A percentile compares a stretch with the other conserved stretches of the same genome.
These are phyloP conservation scores for Oncorhynchus mykiss DNA, from an alignment of 2,113 vertebrate species.

Conservation along the genomic window DNA sequence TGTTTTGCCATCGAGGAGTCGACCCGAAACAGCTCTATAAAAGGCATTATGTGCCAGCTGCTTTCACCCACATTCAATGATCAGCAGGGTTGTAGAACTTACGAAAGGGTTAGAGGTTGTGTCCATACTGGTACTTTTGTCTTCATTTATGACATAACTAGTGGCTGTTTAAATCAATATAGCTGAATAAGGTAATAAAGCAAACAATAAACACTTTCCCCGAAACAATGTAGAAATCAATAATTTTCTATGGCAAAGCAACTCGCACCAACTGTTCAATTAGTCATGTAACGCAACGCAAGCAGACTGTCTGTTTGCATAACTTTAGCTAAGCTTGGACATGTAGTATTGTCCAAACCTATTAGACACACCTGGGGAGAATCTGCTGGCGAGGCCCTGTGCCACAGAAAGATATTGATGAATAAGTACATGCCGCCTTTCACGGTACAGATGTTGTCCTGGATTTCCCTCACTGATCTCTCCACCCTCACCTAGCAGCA, in stretches of 20 bases:
- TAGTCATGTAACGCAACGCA: constrained; percentile 23
- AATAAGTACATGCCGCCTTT: constrained; percentile 37
- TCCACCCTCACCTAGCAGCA: constrained; percentile 41
- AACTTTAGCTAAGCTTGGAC: constrained; percentile 10
- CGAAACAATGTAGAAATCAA: not conserved
- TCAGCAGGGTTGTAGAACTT: not conserved
- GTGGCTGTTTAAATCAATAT: no score
- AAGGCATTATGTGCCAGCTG: not conserved
- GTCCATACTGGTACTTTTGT: not conserved
- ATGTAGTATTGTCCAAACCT: constrained; percentile 22
- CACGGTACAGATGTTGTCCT: constrained; percentile 57
- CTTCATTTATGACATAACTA: not conserved
- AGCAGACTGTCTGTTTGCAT: constrained; percentile 22
- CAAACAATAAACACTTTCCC: not conserved
- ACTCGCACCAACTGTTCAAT: constrained; percentile 21
- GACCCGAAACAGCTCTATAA: constrained; percentile 4
- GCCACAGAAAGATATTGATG: constrained; percentile 43
- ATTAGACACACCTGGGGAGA: constrained; percentile 41
- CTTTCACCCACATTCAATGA: constrained; percentile 17
- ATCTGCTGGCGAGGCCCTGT: constrained; percentile 24
- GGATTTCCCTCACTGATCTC: constrained; percentile 37
- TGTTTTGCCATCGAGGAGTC: constrained; percentile 39
- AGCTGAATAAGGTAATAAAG: not conserved
- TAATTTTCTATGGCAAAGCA: constrained; percentile 3
- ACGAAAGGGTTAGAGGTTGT: not conserved